Evolutionary conservation across 2,888 invertebrate species (phyloP), one percentile per base, ranked within the genome.

Genomic region (Azorinus chamasolen): DNA sequence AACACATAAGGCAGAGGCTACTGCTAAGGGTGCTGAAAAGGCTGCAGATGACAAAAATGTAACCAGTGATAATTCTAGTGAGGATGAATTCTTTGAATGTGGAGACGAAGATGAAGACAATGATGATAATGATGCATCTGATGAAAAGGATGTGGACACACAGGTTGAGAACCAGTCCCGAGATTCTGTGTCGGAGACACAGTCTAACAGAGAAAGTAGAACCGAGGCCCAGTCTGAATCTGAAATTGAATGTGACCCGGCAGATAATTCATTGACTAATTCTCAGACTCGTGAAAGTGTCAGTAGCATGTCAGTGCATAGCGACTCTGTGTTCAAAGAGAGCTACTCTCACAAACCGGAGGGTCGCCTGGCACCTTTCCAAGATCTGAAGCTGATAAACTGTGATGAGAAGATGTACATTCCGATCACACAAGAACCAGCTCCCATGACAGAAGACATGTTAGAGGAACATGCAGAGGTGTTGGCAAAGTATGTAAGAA

Each of bases 381-480:
- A 95, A 25, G 94, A 95, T 62, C 92, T 96, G 65, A 95, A 94
- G 75, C 93, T 97, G 58, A 92, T 97, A 37, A 81, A 86, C 85
- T 95, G 95, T 0, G 95, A 95, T 2, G 96, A 96, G 83, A 95
- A 94, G 45, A 94, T 97, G 61, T 97, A 96, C 92, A 95, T 97
- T 76, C 97, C 97, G 0, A 93, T 96, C 22, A 97, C 97, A 0
- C 95, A 95, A 95, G 98, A 99, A 89, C 97, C 97, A 0, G 97
- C 97, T 4, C 98, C 99, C 14, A 97, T 99, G 95, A 99, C 99
- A 0, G 99, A 99, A 93, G 99, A 99, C 93, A 97, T 98, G 93
- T 93, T 99, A 72, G 97, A 98, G 90, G 97, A 98, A 91, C 98
- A 99, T 92, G 96, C 97, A 0, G 96, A 97, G 92, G 95, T 97